Evolutionary conservation across 1,140 invertebrate genomes (phyloP).

Genomic region (Drosophila ironensis): DNA sequence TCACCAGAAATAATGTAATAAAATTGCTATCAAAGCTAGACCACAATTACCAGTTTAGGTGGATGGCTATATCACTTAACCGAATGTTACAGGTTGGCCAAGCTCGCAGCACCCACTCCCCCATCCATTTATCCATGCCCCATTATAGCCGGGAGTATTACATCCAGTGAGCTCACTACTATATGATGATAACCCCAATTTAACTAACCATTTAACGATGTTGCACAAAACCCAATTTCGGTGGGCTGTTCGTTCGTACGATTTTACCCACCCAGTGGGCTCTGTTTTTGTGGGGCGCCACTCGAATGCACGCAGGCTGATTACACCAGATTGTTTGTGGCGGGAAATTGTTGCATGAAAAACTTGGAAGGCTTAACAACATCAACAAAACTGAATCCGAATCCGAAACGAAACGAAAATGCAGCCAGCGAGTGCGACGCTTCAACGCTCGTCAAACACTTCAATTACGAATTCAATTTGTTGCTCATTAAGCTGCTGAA

Average conservation of each 20-base stretch:
- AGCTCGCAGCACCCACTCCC: background rate
- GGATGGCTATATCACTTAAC: conserved; percentile 15
- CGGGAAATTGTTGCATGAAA: conserved; percentile 26
- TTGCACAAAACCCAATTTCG: conserved; percentile 31
- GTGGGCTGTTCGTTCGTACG: conserved; percentile 2
- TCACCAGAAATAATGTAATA: conserved; percentile 9
- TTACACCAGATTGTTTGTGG: conserved; percentile 29
- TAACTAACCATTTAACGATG: conserved; percentile 41
- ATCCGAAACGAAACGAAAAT: conserved; percentile 9
- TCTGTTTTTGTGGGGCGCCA: conserved; percentile 30
- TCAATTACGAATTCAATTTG: conserved; percentile 75
- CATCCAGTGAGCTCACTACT: conserved; percentile 14
- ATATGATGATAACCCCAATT: conserved; percentile 50
- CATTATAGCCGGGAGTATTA: too few species aligned
- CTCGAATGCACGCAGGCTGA: conserved; percentile 40
- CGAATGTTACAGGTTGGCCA: background rate
- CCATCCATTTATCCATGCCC: background rate
- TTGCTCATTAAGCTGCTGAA: conserved; percentile 69
- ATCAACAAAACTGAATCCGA: conserved; percentile 8
- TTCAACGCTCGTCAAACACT: conserved; percentile 53
- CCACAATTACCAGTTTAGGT: conserved; percentile 20
- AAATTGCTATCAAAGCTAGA: conserved; percentile 2
- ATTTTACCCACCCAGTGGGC: conserved; percentile 28
- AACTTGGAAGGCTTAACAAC: background rate
- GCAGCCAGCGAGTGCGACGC: conserved; percentile 6